phyloP scores from a whole-genome alignment of 2,888 invertebrate genomes.

The Campaea margaritaria region DNA sequence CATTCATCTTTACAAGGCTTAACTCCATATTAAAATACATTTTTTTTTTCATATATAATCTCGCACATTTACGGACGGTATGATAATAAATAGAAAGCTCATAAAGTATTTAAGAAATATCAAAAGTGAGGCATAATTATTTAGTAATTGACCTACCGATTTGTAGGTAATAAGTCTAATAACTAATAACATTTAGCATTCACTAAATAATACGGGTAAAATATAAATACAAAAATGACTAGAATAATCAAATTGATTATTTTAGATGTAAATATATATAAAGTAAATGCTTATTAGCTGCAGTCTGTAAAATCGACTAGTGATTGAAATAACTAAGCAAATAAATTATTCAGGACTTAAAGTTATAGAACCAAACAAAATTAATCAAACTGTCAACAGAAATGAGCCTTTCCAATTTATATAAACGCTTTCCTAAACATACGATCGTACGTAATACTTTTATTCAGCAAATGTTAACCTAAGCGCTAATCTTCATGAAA shows the following conservation, averaged over 20 bases:
- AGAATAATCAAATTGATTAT: slow-evolving; percentile 20
- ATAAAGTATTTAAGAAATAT: slow-evolving; percentile 22
- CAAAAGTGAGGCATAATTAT: slow-evolving; percentile 17
- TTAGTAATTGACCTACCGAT: slow-evolving; percentile 15
- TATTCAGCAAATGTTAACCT: slow-evolving; percentile 1
- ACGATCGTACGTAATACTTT: neutral
- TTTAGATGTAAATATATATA: slow-evolving; percentile 13
- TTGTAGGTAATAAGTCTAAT: slow-evolving; percentile 20
- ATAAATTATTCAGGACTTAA: slow-evolving; percentile 5
- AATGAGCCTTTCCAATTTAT: slow-evolving; percentile 1
- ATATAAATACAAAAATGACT: slow-evolving; percentile 34
- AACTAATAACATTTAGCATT: slow-evolving; percentile 7
- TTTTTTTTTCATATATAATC: slow-evolving; percentile 27
- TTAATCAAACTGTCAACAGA: slow-evolving; percentile 1
- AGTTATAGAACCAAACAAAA: neutral
- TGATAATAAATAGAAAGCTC: slow-evolving; percentile 39
- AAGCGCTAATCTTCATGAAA: slow-evolving; percentile 7
- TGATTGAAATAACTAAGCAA: slow-evolving; percentile 14
- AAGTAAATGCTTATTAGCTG: slow-evolving; percentile 21
- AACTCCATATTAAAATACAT: slow-evolving; percentile 30
- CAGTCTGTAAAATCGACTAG: slow-evolving; percentile 27
- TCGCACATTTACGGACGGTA: slow-evolving; percentile 43
- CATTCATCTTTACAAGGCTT: slow-evolving; percentile 29
- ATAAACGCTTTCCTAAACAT: slow-evolving; percentile 6
- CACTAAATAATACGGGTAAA: slow-evolving; percentile 8